Percentiles rank a stretch among this genome's conserved stretches.
Conservation (phyloP, 2,888 invertebrate genomes). For the Cephus spinipes region DNA sequence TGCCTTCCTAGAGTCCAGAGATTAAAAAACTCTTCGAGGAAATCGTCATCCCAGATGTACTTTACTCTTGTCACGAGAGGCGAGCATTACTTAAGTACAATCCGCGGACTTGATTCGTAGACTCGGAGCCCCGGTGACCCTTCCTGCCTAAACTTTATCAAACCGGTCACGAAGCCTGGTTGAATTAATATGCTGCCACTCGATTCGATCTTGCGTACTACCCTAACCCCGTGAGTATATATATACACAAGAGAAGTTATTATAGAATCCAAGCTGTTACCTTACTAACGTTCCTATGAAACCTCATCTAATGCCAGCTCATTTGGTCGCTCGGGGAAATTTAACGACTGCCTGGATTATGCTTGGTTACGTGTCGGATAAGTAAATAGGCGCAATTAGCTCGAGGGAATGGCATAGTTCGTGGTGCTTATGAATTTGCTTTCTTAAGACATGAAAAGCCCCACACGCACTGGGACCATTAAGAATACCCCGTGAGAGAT, state of each 20-base stretch:
- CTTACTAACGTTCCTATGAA: not conserved
- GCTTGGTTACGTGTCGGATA: not conserved
- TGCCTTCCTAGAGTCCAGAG: not conserved
- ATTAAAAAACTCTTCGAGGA: not conserved
- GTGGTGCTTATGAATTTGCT: not conserved
- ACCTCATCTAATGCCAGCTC: not conserved
- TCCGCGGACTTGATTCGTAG: not conserved
- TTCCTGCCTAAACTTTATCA: not conserved
- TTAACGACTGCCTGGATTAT: not conserved
- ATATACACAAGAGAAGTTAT: not conserved
- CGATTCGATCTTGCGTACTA: not conserved
- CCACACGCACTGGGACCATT: not conserved
- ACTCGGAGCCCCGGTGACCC: not conserved
- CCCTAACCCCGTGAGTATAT: not conserved
- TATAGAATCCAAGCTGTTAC: not conserved
- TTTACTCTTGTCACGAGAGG: not conserved
- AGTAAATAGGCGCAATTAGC: not conserved
- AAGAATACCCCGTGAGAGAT: not conserved
- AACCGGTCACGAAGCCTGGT: not conserved
- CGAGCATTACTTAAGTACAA: not conserved
- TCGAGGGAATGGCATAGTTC: not conserved
- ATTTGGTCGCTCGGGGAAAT: not conserved
- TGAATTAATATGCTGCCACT: constrained; percentile 1
- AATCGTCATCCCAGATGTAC: not conserved
- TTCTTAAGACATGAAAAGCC: not conserved